Evolutionary conservation across 2,797 vertebrate genomes (phyloP).

Genomic region (Bovichtus variegatus): DNA sequence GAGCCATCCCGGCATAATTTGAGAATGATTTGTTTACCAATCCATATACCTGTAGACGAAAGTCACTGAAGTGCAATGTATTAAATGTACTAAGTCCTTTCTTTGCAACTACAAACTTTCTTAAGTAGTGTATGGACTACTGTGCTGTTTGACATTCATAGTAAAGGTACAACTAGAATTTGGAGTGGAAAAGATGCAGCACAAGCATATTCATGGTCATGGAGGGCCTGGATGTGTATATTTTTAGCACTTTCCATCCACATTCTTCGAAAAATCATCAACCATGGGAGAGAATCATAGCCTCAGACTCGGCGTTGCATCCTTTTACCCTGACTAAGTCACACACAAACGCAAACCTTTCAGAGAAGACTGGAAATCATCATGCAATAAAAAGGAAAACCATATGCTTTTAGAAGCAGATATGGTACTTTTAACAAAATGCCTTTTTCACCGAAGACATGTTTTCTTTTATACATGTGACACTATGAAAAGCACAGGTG

Average conservation of each 20-base stretch:
- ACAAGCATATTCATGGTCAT: background rate
- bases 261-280: background rate
- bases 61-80: conserved; percentile 81
- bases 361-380: background rate
- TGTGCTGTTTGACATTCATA: conserved; percentile 7
- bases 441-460: background rate
- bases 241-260: conserved; percentile 1
- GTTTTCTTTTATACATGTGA: background rate
- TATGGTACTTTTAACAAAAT: background rate
- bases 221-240: background rate
- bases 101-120: conserved; percentile 70
- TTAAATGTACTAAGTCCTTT: conserved; percentile 70
- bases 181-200: background rate
- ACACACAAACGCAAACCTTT: background rate
- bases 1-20: conserved; percentile 92
- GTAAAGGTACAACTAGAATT: conserved; percentile 23
- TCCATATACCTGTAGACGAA: conserved; percentile 85
- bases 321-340: background rate
- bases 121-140: conserved; percentile 17
- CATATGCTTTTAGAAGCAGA: background rate
- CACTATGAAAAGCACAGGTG: background rate
- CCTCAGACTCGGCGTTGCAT: background rate
- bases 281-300: background rate
- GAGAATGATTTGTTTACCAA: conserved; percentile 92
- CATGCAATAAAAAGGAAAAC: background rate